phyloP scores from a whole-genome alignment of 2,113 vertebrate species.

The Phrynosoma platyrhinos region DNA sequence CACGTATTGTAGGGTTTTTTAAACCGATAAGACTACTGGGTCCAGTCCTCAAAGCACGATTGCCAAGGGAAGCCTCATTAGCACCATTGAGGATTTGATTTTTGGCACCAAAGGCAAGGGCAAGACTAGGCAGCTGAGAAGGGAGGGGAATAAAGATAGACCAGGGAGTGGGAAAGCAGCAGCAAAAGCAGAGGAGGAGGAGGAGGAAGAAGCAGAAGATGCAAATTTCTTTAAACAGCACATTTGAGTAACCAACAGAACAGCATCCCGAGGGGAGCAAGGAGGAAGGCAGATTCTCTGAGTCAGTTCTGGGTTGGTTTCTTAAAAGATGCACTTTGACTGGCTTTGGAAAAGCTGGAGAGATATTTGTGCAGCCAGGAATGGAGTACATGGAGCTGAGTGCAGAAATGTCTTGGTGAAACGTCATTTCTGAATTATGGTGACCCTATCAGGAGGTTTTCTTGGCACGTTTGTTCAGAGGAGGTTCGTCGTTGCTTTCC shows the following conservation, averaged over 20 bases:
- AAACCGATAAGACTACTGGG: no score
- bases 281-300: not conserved
- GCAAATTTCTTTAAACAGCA: not conserved
- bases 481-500: no score
- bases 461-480: no score
- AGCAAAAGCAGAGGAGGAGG: not conserved
- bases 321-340: not conserved
- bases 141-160: not conserved
- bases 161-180: not conserved
- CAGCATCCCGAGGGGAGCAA: not conserved
- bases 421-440: not conserved
- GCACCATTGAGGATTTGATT: not conserved
- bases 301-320: not conserved
- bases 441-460: no score
- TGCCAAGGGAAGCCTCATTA: not conserved
- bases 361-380: not conserved
- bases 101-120: not conserved
- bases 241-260: not conserved
- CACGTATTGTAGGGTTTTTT: not conserved
- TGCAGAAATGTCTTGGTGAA: not conserved
- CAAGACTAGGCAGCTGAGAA: not conserved
- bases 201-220: not conserved
- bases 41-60: not conserved
- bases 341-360: not conserved
- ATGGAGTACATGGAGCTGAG: not conserved